Evolutionary conservation across 1,140 invertebrate species (phyloP).

Genomic region (Euura lappo): DNA sequence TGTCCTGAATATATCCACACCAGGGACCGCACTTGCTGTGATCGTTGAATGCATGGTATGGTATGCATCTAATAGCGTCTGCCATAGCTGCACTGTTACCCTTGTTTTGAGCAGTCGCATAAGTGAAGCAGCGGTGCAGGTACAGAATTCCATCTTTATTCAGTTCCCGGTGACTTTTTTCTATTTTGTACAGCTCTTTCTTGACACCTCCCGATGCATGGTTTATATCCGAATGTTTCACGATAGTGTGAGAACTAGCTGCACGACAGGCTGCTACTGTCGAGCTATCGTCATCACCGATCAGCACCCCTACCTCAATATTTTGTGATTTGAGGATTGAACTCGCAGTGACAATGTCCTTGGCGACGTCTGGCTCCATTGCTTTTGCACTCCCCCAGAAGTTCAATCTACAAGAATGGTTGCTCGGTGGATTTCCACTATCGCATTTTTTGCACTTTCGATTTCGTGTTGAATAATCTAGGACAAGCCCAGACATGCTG

Average conservation of each 20-base stretch:
- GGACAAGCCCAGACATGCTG: constrained; percentile 8
- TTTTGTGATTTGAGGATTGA: constrained; percentile 15
- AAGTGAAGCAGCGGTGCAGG: constrained; percentile 27
- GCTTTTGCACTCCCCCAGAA: constrained; percentile 19
- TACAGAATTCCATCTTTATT: constrained; percentile 22
- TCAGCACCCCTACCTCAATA: constrained; percentile 22
- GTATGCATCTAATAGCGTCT: constrained; percentile 25
- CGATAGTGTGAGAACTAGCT: constrained; percentile 11
- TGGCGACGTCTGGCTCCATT: constrained; percentile 18
- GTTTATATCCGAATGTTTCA: constrained; percentile 21
- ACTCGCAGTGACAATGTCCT: background rate
- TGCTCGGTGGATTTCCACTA: background rate
- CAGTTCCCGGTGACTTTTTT: constrained; percentile 20
- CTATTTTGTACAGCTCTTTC: constrained; percentile 14
- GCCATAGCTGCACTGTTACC: constrained; percentile 21
- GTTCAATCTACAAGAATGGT: constrained; percentile 23
- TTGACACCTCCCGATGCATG: constrained; percentile 13
- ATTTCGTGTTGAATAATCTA: constrained; percentile 19
- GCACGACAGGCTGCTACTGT: constrained; percentile 22
- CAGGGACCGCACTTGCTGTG: constrained; percentile 26
- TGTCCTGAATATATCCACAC: constrained; percentile 28
- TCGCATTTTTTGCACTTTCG: constrained; percentile 22
- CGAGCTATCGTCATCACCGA: constrained; percentile 30
- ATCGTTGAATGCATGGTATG: constrained; percentile 29
- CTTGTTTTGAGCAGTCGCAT: constrained; percentile 29